Base-by-base conservation (phyloP, 92 coral and sea anemone species). In the Siderastrea siderea region DNA sequence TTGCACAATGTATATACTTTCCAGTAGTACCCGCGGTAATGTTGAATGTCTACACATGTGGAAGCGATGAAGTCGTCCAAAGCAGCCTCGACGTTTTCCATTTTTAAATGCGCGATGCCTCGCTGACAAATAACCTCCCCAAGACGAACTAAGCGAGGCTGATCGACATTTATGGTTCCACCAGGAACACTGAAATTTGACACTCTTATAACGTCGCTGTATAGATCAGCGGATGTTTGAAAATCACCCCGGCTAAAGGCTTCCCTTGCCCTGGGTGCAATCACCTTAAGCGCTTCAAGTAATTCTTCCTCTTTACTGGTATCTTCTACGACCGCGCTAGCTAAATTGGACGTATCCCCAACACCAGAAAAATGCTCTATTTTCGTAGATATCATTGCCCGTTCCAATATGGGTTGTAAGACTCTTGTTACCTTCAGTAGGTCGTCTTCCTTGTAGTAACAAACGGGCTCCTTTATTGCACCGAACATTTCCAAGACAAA, bases 11-110 rank as follows among this genome's bases (percentile, higher is more conserved):
- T 57, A 71, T 71, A 71, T 6, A 38, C 57, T 47, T 71, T 71
- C 75, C 75, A 71, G 58, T 71, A 71, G 75, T 71, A 71, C 2
- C 26, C 75, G 15, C 55, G 55, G 38, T 47, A 71, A n/a, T 47
- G 9, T 57, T 71, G 1, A 4, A 49, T 71, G 57, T 71, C 55
- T 49, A 47, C 55, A 14, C 2, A 7, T 0, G 75, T 71, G 48
- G 58, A 12, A 14, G 58, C 75, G 12, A 0, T 48, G 19, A 71
- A 71, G 55, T 71, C 75, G 26, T 71, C 26, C 7, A 47, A 55
- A 47, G 75, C 75, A 11, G 2, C 15, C 26, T 71, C 75, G 0
- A 47, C 47, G 7, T 71, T 49, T 48, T 3, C 57, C 75, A 71
- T 38, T 13, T 38, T 26, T 9, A 68, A 3, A 68, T 68, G 51